Evolutionary conservation across 2,888 invertebrate genomes (phyloP), one percentile per base, ranked within the genome.

Genomic region (Schizotus pectinicornis): DNA sequence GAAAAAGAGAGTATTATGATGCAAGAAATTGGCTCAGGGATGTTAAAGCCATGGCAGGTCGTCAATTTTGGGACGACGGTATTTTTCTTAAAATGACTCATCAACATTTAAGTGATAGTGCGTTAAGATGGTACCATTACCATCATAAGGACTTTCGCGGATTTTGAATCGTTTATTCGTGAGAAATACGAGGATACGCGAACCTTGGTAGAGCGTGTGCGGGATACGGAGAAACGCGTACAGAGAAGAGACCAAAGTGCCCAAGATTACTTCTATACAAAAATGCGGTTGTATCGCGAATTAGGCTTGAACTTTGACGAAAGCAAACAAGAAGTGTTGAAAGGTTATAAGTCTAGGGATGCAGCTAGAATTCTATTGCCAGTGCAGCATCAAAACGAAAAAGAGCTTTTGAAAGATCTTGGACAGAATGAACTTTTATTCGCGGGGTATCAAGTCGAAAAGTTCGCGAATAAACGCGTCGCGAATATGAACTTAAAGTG

Each of bases 1-100:
- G 48, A 11, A 12, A 8, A 8, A 37, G 37, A 0, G 50, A 39
- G 7, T 45, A 14, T 8, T n/a, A 14, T 0, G 12, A 6, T 1
- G 50, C 50, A 30, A 50, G 7, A 6, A n/a, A n/a, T n/a, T n/a
- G n/a, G n/a, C n/a, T n/a, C n/a, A n/a, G n/a, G n/a, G n/a, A n/a
- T n/a, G n/a, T 50, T 3, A 50, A 50, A 13, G 30, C 9, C 2
- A 50, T 22, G 38, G 41, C 50, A n/a, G 36, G 38, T 11, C 37
- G 50, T 11, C 50, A 50, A 32, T 50, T 50, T 50, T 53, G 43
- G 13, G 33, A 13, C n/a, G 52, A 52, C 7, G n/a, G 43, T 2
- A 45, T 52, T n/a, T 12, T 43, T 2, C 8, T 52, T 32, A 34
- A 52, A 22, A 41, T 52, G 42, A 35, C 52, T 2, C 41, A 35